These are phyloP conservation scores for Synanthedon formicaeformis DNA, from an alignment of 2,888 invertebrate species.

Conservation along the genomic window DNA sequence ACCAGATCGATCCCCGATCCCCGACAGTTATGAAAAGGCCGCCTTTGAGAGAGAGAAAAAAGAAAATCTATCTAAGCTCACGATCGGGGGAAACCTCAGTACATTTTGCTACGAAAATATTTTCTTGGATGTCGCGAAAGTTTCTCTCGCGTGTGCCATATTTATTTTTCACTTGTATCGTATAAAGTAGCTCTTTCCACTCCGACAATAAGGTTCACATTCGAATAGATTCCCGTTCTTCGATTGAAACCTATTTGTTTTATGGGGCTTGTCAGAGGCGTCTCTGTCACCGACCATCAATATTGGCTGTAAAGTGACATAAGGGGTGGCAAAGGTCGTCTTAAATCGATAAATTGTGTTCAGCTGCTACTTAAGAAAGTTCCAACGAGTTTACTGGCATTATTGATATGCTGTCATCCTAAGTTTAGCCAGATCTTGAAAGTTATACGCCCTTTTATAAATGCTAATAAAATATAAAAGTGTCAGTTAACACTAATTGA, in stretches of 20 bases:
- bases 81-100: conserved; percentile 45
- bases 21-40: conserved; percentile 61
- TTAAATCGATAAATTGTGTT: conserved; percentile 64
- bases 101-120: conserved; percentile 49
- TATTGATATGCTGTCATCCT: conserved; percentile 48
- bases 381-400: conserved; percentile 52
- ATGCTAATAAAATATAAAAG: background rate
- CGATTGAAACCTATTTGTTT: conserved; percentile 1
- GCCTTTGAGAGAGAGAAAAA: conserved; percentile 35
- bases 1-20: conserved; percentile 47
- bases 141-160: conserved; percentile 27
- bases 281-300: conserved; percentile 63
- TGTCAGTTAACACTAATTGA: background rate
- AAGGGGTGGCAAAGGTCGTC: conserved; percentile 56
- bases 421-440: conserved; percentile 17
- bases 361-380: conserved; percentile 54
- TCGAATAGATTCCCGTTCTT: conserved; percentile 5
- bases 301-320: conserved; percentile 60
- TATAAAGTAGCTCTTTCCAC: conserved; percentile 10
- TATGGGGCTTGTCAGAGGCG: conserved; percentile 40
- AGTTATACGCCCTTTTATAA: conserved; percentile 7
- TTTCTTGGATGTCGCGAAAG: conserved; percentile 48
- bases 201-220: conserved; percentile 17
- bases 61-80: conserved; percentile 47
- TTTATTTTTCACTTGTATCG: conserved; percentile 10